Base-by-base conservation (phyloP, 2,113 vertebrate genomes). In the Mastomys natalensis region DNA sequence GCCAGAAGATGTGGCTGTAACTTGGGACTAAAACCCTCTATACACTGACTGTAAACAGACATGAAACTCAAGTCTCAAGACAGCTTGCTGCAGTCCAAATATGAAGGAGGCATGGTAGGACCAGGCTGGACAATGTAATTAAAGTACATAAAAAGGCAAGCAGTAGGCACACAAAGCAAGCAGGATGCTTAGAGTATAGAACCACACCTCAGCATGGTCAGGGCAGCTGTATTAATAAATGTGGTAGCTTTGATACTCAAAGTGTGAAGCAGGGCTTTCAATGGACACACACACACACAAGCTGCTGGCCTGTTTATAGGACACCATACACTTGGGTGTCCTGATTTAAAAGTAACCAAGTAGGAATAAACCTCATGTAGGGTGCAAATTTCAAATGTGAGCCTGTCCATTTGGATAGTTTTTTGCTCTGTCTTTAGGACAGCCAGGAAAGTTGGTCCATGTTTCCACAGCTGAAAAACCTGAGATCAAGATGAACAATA, bases 171-270 rank as follows among this genome's bases (percentile, higher is more conserved):
- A 7, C 70, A 29, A 70, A n/a, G 62, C 77, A 17, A 85, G 48
- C n/a, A 48, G 82, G 13, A 19, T 51, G 53, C 9, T 19, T 24
- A 1, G n/a, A 16, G 6, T 16, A 2, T 11, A 53, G n/a, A 53
- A 43, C 16, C n/a, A 5, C 11, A 6, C 5, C 3, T 16, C 10
- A 3, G 26, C 9, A n/a, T 8, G 9, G 29, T 4, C 7, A 11
- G n/a, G 45, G 40, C 22, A 45, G 70, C 51, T 43, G 2, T 17
- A 31, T 22, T 68, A 51, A 12, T 21, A 60, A 22, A 12, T 58
- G 3, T 22, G n/a, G n/a, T 34, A 62, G 51, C 43, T 74, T n/a
- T 7, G 12, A 45, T 22, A 93, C 48, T 10, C 43, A 51, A 64
- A 15, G 7, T 58, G n/a, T 43, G 34, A 76, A 89, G 24, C 26